Percentiles rank a stretch among this genome's conserved stretches.
Conservation (phyloP, 2,888 invertebrate genomes). For the Galerucella pusilla region DNA sequence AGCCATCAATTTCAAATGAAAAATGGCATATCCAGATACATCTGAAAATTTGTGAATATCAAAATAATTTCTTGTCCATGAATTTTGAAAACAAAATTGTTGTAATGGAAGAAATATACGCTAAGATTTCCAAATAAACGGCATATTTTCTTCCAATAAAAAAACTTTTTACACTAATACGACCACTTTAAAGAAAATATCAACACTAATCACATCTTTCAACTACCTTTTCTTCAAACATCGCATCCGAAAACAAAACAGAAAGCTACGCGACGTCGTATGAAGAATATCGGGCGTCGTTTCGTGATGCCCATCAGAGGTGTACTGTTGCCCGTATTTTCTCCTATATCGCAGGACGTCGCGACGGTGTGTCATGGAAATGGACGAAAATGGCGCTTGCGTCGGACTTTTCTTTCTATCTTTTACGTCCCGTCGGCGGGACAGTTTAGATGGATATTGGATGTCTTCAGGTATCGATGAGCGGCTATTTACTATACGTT, state of each 20-base stretch:
- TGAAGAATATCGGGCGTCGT: slow-evolving; percentile 18
- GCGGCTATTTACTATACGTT: neutral
- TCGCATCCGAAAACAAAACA: slow-evolving; percentile 20
- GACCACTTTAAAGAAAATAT: neutral
- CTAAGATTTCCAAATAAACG: neutral
- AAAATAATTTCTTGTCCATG: no score
- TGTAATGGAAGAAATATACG: neutral
- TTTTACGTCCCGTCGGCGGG: slow-evolving; percentile 15
- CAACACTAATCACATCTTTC: neutral
- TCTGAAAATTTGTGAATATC: no score
- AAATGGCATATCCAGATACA: no score
- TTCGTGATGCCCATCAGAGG: slow-evolving; percentile 19
- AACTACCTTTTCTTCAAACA: slow-evolving; percentile 13
- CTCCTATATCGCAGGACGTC: slow-evolving; percentile 18
- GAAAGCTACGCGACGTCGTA: slow-evolving; percentile 18
- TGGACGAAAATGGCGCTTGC: slow-evolving; percentile 35
- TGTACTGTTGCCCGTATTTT: slow-evolving; percentile 34
- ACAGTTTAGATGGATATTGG: slow-evolving; percentile 22
- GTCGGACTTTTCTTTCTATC: slow-evolving; percentile 31
- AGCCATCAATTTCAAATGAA: no score
- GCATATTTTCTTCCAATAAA: neutral
- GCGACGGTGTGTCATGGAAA: slow-evolving; percentile 31
- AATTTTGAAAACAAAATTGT: no score
- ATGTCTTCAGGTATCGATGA: slow-evolving; percentile 31
- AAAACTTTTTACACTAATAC: neutral